These are phyloP conservation scores for Danio aesculapii DNA, from an alignment of 2,797 vertebrate species.

Conservation along the genomic window DNA sequence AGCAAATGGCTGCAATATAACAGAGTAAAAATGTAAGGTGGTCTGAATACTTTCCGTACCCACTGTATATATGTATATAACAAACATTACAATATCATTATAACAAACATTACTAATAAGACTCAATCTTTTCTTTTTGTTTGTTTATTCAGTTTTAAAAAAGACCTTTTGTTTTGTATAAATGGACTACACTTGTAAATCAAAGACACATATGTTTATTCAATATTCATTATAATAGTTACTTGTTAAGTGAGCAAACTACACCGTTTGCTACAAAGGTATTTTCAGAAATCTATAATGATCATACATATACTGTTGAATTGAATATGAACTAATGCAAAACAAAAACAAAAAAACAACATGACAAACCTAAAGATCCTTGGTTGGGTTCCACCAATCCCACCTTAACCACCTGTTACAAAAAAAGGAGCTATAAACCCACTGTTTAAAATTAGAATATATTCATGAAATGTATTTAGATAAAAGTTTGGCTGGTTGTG, in stretches of 20 bases:
- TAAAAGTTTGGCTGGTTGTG: neutral
- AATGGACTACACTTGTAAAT: neutral
- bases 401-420: slow-evolving; percentile 83
- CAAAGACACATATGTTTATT: too few relatives aligned
- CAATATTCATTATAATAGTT: neutral
- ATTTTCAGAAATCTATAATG: neutral
- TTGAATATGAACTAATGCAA: neutral
- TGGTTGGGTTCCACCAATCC: slow-evolving; percentile 84
- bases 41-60: too few relatives aligned
- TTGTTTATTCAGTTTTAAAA: too few relatives aligned
- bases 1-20: too few relatives aligned
- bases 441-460: neutral
- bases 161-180: too few relatives aligned
- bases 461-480: neutral
- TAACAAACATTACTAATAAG: neutral
- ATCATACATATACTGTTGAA: neutral
- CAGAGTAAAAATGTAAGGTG: too few relatives aligned
- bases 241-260: neutral
- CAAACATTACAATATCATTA: too few relatives aligned
- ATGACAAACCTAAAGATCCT: slow-evolving; percentile 73
- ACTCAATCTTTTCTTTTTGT: neutral
- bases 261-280: neutral
- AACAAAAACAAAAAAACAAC: neutral
- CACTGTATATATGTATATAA: too few relatives aligned
- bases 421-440: neutral